Conservation (phyloP, 2,113 vertebrate genomes). For the Corydoras maculifer region DNA sequence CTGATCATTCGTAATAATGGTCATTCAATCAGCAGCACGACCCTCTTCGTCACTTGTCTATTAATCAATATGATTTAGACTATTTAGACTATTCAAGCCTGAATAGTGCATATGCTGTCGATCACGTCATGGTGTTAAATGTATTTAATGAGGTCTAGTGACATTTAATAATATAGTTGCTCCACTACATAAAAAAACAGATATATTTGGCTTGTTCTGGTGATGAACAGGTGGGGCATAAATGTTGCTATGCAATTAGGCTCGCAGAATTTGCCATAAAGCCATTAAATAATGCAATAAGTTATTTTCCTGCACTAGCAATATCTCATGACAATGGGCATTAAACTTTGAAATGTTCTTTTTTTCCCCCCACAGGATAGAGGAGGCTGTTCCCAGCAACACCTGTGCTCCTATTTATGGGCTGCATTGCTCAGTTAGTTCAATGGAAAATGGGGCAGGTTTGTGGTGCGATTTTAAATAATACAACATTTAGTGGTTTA, state of each 20-base stretch:
- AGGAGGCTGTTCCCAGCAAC: conserved; percentile 15
- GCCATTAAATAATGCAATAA: conserved; percentile 55
- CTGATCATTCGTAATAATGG: too few relatives aligned
- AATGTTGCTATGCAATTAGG: conserved; percentile 41
- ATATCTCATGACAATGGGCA: conserved; percentile 10
- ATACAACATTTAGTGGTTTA: too few relatives aligned
- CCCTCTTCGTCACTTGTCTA: conserved; percentile 22
- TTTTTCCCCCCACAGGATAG: conserved; percentile 3
- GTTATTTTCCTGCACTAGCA: conserved; percentile 14
- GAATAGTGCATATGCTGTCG: conserved; percentile 16
- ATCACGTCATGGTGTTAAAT: conserved; percentile 27
- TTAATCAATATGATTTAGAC: conserved; percentile 16
- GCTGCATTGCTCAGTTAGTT: background rate
- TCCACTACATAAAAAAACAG: conserved; percentile 50
- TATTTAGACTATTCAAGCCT: conserved; percentile 8
- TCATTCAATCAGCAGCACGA: background rate
- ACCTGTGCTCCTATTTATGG: conserved; percentile 38
- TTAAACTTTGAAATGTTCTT: conserved; percentile 23
- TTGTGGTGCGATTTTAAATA: conserved; percentile 19
- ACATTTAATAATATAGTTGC: conserved; percentile 61
- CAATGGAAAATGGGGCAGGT: background rate
- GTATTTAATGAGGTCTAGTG: conserved; percentile 49
- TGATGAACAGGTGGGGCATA: conserved; percentile 48
- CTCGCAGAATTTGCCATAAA: conserved; percentile 43
- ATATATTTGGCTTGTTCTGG: conserved; percentile 46